Evolutionary conservation across 2,113 vertebrate species (phyloP).

Genomic region (Mus pahari): DNA sequence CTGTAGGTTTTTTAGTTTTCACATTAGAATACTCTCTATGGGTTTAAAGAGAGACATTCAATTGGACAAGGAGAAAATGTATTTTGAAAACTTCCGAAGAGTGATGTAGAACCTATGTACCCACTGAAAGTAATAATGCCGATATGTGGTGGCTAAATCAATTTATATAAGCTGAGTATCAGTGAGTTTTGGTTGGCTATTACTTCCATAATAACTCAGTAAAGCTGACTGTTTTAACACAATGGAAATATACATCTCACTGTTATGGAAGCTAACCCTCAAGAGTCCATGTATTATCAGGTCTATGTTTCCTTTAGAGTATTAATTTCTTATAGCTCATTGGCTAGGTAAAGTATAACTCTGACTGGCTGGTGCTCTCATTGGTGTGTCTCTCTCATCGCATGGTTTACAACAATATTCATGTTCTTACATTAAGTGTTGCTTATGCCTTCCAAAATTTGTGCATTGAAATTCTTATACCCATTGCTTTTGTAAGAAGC

Average conservation of each 20-base stretch:
- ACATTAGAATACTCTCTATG: neutral
- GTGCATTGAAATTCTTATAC: neutral
- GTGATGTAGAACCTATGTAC: neutral
- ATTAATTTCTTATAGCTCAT: neutral
- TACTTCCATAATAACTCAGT: neutral
- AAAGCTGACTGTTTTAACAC: neutral
- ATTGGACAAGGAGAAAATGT: neutral
- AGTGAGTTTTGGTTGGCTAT: neutral
- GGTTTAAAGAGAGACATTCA: neutral
- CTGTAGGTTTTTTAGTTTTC: neutral
- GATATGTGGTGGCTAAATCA: neutral
- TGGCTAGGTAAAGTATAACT: neutral
- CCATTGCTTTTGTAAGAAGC: neutral
- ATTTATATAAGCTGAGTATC: neutral
- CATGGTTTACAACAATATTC: neutral
- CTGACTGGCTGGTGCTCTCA: neutral
- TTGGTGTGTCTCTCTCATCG: neutral
- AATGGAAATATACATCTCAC: neutral
- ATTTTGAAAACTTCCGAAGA: neutral
- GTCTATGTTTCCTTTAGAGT: neutral
- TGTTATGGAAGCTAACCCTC: neutral
- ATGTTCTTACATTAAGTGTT: neutral
- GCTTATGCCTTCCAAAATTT: neutral
- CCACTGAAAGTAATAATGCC: neutral
- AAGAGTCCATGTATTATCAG: neutral